Evolutionary conservation across 2,797 vertebrate genomes (phyloP).

Genomic region (Chiloscyllium punctatum): DNA sequence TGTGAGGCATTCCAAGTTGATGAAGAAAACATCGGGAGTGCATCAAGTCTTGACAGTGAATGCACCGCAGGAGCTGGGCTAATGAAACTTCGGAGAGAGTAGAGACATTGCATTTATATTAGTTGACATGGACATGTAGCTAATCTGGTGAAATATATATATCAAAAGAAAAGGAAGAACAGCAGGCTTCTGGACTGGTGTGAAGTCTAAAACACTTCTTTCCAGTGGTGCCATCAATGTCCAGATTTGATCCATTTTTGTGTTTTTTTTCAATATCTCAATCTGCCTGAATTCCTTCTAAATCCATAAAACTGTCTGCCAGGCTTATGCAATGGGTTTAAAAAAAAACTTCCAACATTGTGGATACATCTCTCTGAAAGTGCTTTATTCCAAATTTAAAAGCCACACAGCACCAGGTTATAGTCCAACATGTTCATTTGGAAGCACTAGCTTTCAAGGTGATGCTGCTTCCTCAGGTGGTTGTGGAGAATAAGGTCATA

Average conservation of each 20-base stretch:
- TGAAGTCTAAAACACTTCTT: background rate
- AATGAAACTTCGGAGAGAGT: background rate
- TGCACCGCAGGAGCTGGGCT: background rate
- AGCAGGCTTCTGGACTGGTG: background rate
- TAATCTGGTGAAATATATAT: background rate
- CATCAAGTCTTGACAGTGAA: background rate
- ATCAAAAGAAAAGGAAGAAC: background rate
- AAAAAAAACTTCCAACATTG: background rate
- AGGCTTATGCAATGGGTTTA: background rate
- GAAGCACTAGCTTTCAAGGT: too few species aligned
- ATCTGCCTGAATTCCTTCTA: background rate
- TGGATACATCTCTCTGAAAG: background rate
- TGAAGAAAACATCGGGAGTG: background rate
- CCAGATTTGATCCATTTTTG: background rate
- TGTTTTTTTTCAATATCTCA: background rate
- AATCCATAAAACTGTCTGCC: background rate
- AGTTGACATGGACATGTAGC: background rate
- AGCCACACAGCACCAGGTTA: too few species aligned
- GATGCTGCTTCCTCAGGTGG: too few species aligned
- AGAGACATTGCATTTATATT: background rate
- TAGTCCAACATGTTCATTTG: too few species aligned
- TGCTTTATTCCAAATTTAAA: background rate
- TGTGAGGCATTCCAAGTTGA: background rate
- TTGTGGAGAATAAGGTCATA: too few species aligned
- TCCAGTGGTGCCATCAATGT: background rate